Conservation (phyloP, 2,888 invertebrate species). For the Platycheirus albimanus region DNA sequence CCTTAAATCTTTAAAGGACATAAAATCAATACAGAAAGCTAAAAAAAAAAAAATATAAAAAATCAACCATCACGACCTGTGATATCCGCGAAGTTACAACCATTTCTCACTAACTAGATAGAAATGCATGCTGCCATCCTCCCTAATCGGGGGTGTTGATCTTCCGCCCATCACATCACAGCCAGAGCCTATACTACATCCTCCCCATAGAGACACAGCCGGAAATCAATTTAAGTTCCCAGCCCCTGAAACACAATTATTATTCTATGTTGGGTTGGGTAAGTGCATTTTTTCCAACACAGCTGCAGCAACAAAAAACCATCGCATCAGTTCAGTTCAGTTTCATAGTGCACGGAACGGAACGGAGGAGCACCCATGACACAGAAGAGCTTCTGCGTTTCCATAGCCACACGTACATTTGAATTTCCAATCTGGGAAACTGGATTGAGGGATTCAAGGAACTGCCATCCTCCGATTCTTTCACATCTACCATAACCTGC, state of each 20-base stretch:
- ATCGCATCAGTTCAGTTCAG: constrained; percentile 1
- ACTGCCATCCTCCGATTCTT: constrained; percentile 1
- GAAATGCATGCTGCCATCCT: constrained; percentile 32
- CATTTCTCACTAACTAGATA: constrained; percentile 31
- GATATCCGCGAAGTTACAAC: constrained; percentile 36
- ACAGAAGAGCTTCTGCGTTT: constrained; percentile 15
- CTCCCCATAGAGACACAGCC: constrained; percentile 37
- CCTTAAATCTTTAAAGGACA: neutral
- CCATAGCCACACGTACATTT: constrained; percentile 47
- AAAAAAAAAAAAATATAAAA: constrained; percentile 42
- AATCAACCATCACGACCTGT: constrained; percentile 37
- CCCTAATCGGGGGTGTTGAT: constrained; percentile 55
- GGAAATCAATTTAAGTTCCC: constrained; percentile 72
- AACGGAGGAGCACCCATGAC: neutral
- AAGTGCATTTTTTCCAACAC: constrained; percentile 57
- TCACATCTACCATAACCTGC: neutral
- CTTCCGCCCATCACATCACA: constrained; percentile 22
- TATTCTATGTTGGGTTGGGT: constrained; percentile 25
- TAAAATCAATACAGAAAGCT: constrained; percentile 12
- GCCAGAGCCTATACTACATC: constrained; percentile 40
- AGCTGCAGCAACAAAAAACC: constrained; percentile 45
- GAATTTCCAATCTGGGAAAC: constrained; percentile 64
- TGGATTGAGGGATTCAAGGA: constrained; percentile 59
- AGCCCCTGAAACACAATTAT: constrained; percentile 28
- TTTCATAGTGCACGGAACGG: neutral